Percentiles rank a stretch among this genome's conserved stretches.
These are phyloP conservation scores for Drosophila birchii DNA, from an alignment of 2,888 invertebrate species.

Conservation along the genomic window DNA sequence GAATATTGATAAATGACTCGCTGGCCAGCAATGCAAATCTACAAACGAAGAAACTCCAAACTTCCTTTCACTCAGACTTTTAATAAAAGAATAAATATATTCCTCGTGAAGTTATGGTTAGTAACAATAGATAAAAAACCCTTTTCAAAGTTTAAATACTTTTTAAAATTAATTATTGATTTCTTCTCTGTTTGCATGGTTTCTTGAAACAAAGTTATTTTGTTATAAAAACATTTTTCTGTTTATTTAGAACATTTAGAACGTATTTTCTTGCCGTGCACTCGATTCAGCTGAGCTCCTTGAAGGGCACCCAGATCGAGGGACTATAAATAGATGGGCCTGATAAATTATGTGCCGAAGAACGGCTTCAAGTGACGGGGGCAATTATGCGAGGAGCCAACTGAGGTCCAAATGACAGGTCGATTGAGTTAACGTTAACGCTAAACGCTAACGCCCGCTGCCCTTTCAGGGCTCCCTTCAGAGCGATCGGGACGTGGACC, in stretches of 20 bases:
- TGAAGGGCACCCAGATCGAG: conserved; percentile 25
- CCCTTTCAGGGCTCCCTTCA: conserved; percentile 6
- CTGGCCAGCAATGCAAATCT: conserved; percentile 59
- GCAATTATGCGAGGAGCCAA: conserved; percentile 81
- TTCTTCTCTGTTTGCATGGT: not conserved
- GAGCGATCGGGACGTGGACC: not conserved
- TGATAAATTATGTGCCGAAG: conserved; percentile 84
- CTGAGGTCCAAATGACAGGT: conserved; percentile 82
- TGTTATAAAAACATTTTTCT: no score
- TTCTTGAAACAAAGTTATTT: not conserved
- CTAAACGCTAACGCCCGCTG: conserved; percentile 75
- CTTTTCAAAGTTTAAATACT: not conserved
- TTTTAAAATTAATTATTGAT: no score
- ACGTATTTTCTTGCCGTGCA: not conserved
- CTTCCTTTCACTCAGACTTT: not conserved
- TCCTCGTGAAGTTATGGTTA: not conserved
- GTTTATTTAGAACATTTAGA: no score
- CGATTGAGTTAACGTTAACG: conserved; percentile 83
- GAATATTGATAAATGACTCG: conserved; percentile 73
- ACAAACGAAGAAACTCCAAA: conserved; percentile 11
- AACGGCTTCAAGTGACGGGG: conserved; percentile 82
- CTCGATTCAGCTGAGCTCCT: conserved; percentile 6
- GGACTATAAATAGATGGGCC: conserved; percentile 58
- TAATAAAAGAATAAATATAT: no score
- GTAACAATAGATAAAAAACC: not conserved